Evolutionary conservation across 2,113 vertebrate genomes (phyloP).

Genomic region (Irena cyanogastra): DNA sequence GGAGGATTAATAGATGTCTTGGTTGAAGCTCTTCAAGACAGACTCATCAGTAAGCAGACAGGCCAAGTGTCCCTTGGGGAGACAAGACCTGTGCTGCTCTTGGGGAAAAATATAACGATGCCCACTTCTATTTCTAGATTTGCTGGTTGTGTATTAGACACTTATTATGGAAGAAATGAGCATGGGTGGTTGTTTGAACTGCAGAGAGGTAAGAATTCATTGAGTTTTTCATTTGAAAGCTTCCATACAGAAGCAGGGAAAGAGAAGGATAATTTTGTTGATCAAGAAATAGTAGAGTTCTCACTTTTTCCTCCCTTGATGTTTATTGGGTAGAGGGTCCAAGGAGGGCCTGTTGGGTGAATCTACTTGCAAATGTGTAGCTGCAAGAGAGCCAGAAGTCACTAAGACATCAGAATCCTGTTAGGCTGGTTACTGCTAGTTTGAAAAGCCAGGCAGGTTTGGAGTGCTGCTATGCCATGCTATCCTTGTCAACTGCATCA

Average conservation of each 20-base stretch:
- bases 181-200: not conserved
- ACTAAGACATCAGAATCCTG: not conserved
- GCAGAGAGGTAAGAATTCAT: not conserved
- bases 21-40: not conserved
- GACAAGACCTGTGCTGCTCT: not conserved
- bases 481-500: not conserved
- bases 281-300: not conserved
- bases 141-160: not conserved
- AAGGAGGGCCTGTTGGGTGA: not conserved
- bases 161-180: slow-evolving; percentile 10
- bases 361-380: not conserved
- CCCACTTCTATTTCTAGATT: not conserved
- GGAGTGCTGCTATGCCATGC: not conserved
- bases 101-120: not conserved
- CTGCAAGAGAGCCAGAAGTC: not conserved
- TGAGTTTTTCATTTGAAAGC: not conserved
- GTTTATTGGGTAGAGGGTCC: not conserved
- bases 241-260: not conserved
- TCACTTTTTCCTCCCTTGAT: not conserved
- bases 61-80: not conserved
- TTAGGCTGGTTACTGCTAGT: not conserved
- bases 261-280: not conserved
- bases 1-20: not conserved
- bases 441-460: not conserved
- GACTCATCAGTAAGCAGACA: not conserved